Evolutionary conservation across 2,888 invertebrate species (phyloP).

Genomic region (Helicoverpa assulta): DNA sequence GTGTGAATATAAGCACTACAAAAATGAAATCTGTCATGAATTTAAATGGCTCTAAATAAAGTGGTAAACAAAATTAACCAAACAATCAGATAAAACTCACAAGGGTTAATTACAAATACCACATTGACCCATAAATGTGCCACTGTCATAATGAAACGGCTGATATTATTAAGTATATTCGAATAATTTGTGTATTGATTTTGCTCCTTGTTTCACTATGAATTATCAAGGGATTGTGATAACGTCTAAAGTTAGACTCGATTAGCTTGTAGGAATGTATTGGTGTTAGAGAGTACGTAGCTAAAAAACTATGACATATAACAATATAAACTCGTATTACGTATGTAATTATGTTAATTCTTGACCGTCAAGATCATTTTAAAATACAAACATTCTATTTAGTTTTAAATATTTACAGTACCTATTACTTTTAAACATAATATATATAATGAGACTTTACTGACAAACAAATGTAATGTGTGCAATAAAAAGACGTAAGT

Average conservation of each 20-base stretch:
- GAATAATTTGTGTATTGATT: not conserved
- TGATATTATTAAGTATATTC: conserved; percentile 1
- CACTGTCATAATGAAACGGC: conserved; percentile 40
- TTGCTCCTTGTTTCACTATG: not conserved
- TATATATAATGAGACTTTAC: too few species aligned
- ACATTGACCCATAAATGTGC: conserved; percentile 32
- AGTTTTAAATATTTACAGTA: too few species aligned
- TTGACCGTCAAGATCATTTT: too few species aligned
- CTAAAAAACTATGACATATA: too few species aligned
- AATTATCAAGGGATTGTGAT: not conserved
- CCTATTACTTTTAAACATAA: too few species aligned
- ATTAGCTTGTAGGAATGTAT: not conserved
- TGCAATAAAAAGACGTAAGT: not conserved
- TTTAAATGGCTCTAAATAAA: conserved; percentile 7
- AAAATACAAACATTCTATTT: too few species aligned
- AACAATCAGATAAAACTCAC: conserved; percentile 25
- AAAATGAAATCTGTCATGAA: conserved; percentile 28
- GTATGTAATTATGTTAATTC: too few species aligned
- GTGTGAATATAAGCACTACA: conserved; percentile 4
- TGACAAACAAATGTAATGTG: too few species aligned
- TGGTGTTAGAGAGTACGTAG: not conserved
- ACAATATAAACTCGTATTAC: too few species aligned
- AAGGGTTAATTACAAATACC: conserved; percentile 42
- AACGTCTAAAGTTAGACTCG: not conserved
- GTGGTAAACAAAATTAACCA: conserved; percentile 4